A percentile compares a stretch with the other conserved stretches of the same genome.
These are phyloP conservation scores for Drosophila punjabiensis DNA, from an alignment of 1,140 invertebrate genomes.

Conservation along the genomic window DNA sequence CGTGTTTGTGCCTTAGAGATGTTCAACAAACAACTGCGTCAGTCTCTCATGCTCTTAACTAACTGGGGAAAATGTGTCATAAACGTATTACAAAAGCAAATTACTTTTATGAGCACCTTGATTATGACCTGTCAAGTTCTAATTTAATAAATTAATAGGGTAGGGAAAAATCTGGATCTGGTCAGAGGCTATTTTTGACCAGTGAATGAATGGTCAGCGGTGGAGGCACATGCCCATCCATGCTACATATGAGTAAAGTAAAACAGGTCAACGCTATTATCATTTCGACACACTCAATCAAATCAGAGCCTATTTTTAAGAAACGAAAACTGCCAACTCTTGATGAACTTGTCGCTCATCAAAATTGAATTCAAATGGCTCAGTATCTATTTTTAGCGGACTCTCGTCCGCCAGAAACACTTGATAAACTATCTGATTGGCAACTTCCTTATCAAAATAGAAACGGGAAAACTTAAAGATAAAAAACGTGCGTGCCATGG, in stretches of 20 bases:
- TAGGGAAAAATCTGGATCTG: background rate
- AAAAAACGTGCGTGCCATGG: conserved; percentile 16
- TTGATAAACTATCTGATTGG: conserved; percentile 32
- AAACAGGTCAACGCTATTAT: conserved; percentile 8
- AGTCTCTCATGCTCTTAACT: conserved; percentile 11
- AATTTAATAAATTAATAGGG: conserved; percentile 19
- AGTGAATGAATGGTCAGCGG: conserved; percentile 19
- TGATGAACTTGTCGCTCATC: conserved; percentile 1
- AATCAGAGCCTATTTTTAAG: conserved; percentile 19
- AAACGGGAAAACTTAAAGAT: conserved; percentile 33
- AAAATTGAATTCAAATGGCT: conserved; percentile 7
- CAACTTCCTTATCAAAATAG: conserved; percentile 38
- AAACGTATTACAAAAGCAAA: conserved; percentile 17
- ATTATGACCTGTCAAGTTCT: conserved; percentile 20
- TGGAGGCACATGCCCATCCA: background rate
- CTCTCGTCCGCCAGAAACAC: background rate
- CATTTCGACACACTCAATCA: background rate
- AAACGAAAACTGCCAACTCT: background rate
- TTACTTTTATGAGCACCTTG: conserved; percentile 1
- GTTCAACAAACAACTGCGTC: conserved; percentile 17
- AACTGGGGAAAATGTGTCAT: conserved; percentile 32
- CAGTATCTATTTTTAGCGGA: conserved; percentile 38
- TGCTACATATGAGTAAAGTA: background rate
- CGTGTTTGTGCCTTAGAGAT: conserved; percentile 1
- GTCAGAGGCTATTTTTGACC: conserved; percentile 32